A percentile compares a stretch with the other conserved stretches of the same genome.
These are phyloP conservation scores for Herpetotheres cachinnans DNA, from an alignment of 2,113 vertebrate genomes.

Conservation along the genomic window DNA sequence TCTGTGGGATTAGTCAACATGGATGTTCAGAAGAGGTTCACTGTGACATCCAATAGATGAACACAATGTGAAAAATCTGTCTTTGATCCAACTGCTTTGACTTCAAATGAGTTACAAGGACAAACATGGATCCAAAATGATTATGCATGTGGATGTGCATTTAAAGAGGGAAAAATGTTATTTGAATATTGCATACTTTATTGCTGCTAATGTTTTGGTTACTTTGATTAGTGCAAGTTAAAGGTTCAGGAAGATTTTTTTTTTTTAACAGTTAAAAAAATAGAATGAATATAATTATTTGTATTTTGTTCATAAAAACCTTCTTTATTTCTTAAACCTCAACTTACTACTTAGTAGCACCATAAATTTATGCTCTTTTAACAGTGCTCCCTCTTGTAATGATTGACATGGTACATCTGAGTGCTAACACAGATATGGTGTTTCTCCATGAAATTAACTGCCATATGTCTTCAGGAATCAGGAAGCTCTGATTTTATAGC, in stretches of 20 bases:
- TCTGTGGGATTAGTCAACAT: background rate
- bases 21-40: background rate
- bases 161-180: background rate
- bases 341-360: background rate
- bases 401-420: background rate
- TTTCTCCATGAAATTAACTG: background rate
- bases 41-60: background rate
- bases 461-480: background rate
- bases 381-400: background rate
- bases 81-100: background rate
- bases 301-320: background rate
- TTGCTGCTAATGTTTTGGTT: background rate
- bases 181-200: background rate
- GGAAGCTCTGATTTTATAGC: background rate
- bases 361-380: background rate
- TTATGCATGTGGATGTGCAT: background rate
- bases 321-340: background rate
- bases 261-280: background rate
- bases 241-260: background rate
- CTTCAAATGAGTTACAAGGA: background rate
- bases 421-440: background rate
- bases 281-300: background rate
- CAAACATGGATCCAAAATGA: background rate
- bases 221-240: background rate
- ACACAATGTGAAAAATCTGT: background rate